phyloP scores from a whole-genome alignment of 2,888 invertebrate species.

The Candidula unifasciata region DNA sequence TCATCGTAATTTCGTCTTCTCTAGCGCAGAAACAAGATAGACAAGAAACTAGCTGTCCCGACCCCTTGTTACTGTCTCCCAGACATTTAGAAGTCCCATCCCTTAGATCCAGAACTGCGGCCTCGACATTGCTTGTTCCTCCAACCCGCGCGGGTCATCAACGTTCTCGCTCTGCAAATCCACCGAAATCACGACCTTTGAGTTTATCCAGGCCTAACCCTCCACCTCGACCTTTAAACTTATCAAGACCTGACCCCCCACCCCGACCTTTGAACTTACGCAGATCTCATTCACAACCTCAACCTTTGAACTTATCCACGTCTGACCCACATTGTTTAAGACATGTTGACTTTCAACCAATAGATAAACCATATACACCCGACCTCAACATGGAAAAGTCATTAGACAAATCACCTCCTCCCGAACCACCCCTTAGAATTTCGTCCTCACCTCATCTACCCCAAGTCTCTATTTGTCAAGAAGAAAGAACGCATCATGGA shows the following conservation, averaged over 20 bases:
- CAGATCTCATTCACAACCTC: neutral
- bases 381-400: neutral
- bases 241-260: neutral
- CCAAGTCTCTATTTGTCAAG: neutral
- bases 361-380: neutral
- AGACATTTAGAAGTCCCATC: neutral
- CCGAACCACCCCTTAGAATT: neutral
- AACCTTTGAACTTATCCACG: no score
- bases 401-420: neutral
- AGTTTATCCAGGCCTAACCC: no score
- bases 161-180: neutral
- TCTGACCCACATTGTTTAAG: neutral
- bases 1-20: neutral
- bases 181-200: neutral
- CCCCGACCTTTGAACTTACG: neutral
- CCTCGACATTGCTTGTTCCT: no score
- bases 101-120: no score
- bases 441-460: neutral
- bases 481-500: no score
- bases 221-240: neutral
- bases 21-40: neutral
- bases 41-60: neutral
- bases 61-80: neutral
- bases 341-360: slow-evolving; percentile 13
- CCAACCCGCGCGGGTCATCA: no score